phyloP scores from a whole-genome alignment of 2,888 invertebrate genomes.

The Alloscopus bannaensis region DNA sequence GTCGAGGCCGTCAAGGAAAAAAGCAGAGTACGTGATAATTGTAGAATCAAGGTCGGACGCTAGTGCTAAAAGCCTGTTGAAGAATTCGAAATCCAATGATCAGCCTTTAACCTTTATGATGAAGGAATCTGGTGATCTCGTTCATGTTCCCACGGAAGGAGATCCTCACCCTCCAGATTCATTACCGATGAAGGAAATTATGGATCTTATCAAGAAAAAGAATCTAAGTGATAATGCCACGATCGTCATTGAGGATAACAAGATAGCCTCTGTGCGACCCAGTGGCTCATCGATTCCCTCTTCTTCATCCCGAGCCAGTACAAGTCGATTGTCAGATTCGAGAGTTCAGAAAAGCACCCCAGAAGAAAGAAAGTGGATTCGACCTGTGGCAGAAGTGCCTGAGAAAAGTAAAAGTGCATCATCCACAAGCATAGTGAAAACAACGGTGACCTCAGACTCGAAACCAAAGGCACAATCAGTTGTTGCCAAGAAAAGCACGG shows the following conservation, averaged over 20 bases:
- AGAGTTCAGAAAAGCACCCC: background rate
- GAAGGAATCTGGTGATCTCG: constrained; percentile 46
- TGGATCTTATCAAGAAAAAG: constrained; percentile 43
- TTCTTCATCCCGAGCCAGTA: no score
- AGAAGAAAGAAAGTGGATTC: background rate
- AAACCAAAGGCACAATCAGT: background rate
- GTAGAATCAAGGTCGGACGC: constrained; percentile 44
- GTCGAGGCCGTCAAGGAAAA: constrained; percentile 27
- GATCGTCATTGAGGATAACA: constrained; percentile 52
- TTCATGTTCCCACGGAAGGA: constrained; percentile 35
- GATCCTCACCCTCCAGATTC: constrained; percentile 42
- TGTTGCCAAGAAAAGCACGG: constrained; percentile 60
- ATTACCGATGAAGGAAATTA: constrained; percentile 54
- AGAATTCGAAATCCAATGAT: constrained; percentile 31
- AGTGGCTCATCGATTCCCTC: no score
- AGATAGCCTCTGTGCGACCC: constrained; percentile 29
- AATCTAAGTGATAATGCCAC: constrained; percentile 52
- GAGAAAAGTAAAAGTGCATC: background rate
- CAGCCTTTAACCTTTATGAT: constrained; percentile 52
- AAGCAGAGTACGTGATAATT: constrained; percentile 51
- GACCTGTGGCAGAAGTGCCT: constrained; percentile 12
- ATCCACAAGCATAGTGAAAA: background rate
- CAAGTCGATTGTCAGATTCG: no score
- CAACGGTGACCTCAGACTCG: background rate
- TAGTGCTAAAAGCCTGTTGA: constrained; percentile 10